Conservation (phyloP, 37 sponge, comb jelly and placozoan genomes). For the Beroe ovata region DNA sequence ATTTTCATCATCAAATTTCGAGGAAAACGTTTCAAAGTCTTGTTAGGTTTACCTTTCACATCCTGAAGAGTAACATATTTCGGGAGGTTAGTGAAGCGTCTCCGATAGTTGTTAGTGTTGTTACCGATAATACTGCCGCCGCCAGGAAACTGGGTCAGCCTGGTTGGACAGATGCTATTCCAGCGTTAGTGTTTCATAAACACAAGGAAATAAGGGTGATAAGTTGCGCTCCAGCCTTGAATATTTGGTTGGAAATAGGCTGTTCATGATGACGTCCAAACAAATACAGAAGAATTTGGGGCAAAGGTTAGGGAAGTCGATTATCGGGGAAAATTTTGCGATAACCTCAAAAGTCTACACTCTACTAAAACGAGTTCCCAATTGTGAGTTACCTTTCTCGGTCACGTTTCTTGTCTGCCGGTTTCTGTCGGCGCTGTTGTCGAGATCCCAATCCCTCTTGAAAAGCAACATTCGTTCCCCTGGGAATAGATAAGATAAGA, state of each 20-base stretch:
- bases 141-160: conserved; percentile 53
- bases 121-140: neutral
- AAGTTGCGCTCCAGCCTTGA: too few species aligned
- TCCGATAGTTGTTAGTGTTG: conserved; percentile 3
- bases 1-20: too few species aligned
- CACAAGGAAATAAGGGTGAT: neutral
- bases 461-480: neutral
- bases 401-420: neutral
- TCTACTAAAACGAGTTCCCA: too few species aligned
- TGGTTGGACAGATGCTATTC: conserved; percentile 28
- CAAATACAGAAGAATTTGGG: too few species aligned
- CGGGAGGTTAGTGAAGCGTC: conserved; percentile 11
- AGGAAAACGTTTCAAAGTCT: neutral
- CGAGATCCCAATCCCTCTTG: neutral
- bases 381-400: conserved; percentile 20
- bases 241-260: too few species aligned
- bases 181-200: neutral
- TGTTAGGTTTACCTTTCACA: conserved; percentile 4
- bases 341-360: too few species aligned
- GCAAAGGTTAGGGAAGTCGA: too few species aligned
- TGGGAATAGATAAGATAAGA: too few species aligned
- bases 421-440: neutral
- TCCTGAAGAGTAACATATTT: conserved; percentile 27
- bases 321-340: too few species aligned
- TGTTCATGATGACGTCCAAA: too few species aligned